Percentiles rank a stretch among this genome's conserved stretches.
Conservation (phyloP, 1,140 invertebrate genomes). For the Antheraea mylitta region DNA sequence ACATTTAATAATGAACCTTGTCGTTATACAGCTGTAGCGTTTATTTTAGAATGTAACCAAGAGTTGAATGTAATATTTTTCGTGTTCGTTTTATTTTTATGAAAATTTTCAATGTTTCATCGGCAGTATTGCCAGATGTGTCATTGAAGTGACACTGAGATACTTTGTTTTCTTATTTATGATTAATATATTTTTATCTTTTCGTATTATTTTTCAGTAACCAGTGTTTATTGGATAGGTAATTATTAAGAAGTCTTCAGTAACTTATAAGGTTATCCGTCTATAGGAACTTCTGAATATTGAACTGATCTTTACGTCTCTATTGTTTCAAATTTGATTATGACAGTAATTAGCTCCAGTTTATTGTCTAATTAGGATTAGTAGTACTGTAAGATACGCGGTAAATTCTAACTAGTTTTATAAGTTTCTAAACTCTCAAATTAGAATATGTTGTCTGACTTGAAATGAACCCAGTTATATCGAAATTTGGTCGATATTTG, state of each 20-base stretch:
- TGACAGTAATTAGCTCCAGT: too few relatives aligned
- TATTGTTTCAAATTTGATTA: too few relatives aligned
- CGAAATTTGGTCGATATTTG: too few relatives aligned
- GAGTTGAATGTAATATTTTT: not conserved
- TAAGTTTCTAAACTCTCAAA: too few relatives aligned
- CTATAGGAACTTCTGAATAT: too few relatives aligned
- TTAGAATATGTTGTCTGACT: too few relatives aligned
- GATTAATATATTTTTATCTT: not conserved
- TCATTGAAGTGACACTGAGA: not conserved
- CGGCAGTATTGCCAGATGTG: not conserved
- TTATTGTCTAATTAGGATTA: too few relatives aligned
- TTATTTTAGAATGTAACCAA: not conserved
- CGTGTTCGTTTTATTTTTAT: constrained; percentile 1
- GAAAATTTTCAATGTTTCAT: constrained; percentile 1
- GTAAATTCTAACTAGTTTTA: too few relatives aligned
- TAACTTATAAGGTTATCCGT: not conserved
- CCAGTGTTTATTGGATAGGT: not conserved
- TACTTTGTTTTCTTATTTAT: not conserved
- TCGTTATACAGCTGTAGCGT: not conserved
- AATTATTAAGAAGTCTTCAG: not conserved
- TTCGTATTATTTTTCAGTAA: not conserved
- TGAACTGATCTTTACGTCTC: too few relatives aligned
- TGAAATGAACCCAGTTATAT: too few relatives aligned
- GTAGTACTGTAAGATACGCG: too few relatives aligned
- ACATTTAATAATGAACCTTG: not conserved